Conservation (phyloP, 2,113 vertebrate species). For the Eulemur macaco region DNA sequence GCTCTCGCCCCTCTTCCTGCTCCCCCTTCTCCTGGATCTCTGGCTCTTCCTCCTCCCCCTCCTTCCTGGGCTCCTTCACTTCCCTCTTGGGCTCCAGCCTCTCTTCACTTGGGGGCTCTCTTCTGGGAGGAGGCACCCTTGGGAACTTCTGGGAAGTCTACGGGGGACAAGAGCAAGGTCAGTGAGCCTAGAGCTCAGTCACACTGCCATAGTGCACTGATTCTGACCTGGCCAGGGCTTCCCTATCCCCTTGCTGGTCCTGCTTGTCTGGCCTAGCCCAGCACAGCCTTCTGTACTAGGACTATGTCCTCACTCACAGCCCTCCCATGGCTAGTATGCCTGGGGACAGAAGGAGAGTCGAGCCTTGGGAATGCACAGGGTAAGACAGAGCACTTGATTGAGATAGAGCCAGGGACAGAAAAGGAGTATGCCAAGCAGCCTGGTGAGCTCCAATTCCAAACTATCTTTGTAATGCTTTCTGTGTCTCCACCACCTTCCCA, state of each 20-base stretch:
- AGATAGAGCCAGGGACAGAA: neutral
- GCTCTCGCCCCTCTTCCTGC: slow-evolving; percentile 86
- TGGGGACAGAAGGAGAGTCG: neutral
- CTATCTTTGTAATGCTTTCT: neutral
- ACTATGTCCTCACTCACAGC: neutral
- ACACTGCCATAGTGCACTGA: neutral
- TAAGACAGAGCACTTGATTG: neutral
- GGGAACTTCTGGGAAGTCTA: slow-evolving; percentile 90
- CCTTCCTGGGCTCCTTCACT: slow-evolving; percentile 82
- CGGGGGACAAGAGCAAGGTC: slow-evolving; percentile 57
- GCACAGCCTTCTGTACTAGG: neutral
- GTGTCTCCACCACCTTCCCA: neutral
- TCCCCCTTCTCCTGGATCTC: slow-evolving; percentile 79
- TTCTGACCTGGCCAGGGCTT: neutral
- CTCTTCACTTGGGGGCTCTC: slow-evolving; percentile 84
- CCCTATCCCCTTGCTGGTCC: neutral
- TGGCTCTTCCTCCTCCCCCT: slow-evolving; percentile 76
- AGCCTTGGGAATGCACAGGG: neutral
- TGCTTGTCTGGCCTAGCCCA: neutral
- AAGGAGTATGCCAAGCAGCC: neutral
- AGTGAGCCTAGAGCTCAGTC: slow-evolving; percentile 27
- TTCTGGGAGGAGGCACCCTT: slow-evolving; percentile 84
- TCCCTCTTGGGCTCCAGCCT: slow-evolving; percentile 75
- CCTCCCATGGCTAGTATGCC: neutral
- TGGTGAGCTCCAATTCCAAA: neutral